A percentile compares a stretch with the other conserved stretches of the same genome.
These are phyloP conservation scores for Nomada fabriciana DNA, from an alignment of 2,888 invertebrate species.

Conservation along the genomic window DNA sequence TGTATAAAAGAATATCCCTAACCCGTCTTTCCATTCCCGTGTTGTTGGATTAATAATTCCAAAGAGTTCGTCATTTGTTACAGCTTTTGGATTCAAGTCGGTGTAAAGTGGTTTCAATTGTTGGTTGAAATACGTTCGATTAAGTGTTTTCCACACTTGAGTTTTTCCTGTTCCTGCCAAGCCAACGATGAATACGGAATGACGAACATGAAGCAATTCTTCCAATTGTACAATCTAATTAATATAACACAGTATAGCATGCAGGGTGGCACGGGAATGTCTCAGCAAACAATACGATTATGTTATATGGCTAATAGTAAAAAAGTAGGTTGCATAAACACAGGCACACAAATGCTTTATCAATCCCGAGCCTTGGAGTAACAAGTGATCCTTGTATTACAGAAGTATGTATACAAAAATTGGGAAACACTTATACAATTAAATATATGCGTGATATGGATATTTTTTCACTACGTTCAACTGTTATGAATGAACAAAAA, in stretches of 20 bases:
- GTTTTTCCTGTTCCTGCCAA: slow-evolving; percentile 96
- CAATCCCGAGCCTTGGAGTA: too few species aligned
- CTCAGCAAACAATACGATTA: too few species aligned
- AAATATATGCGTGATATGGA: too few species aligned
- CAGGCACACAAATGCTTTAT: too few species aligned
- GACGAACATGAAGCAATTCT: slow-evolving; percentile 96
- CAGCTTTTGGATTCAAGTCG: slow-evolving; percentile 98
- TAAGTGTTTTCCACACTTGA: slow-evolving; percentile 96
- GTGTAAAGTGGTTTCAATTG: slow-evolving; percentile 93
- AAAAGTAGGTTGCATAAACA: too few species aligned
- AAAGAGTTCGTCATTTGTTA: slow-evolving; percentile 97
- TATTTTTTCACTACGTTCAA: too few species aligned
- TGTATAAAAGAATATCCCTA: background rate
- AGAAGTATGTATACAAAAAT: too few species aligned
- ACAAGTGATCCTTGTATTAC: too few species aligned
- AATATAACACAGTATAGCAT: background rate
- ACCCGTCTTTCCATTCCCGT: slow-evolving; percentile 95
- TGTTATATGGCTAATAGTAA: too few species aligned
- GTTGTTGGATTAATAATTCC: slow-evolving; percentile 97
- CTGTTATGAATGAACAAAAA: too few species aligned
- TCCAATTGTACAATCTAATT: slow-evolving; percentile 94
- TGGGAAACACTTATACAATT: too few species aligned
- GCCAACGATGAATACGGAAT: slow-evolving; percentile 95
- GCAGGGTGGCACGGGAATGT: too few species aligned
- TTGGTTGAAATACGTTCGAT: slow-evolving; percentile 92